Evolutionary conservation across 2,113 vertebrate species (phyloP).

Genomic region (Mugil cephalus): DNA sequence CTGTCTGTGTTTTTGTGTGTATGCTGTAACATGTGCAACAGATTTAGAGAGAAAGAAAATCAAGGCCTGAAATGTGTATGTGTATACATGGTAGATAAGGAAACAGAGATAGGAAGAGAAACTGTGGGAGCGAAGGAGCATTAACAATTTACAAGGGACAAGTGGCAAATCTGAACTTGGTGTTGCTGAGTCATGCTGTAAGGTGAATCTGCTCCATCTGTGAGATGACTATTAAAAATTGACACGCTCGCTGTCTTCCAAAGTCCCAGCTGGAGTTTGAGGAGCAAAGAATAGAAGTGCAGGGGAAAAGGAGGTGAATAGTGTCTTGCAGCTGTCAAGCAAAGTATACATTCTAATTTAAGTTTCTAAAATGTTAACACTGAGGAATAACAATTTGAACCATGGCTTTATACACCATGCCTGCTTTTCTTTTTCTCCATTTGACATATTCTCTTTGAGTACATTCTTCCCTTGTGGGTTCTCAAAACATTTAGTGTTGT

Average conservation of each 20-base stretch:
- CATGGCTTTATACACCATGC: slow-evolving; percentile 1
- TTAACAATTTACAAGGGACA: slow-evolving; percentile 49
- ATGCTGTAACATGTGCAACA: neutral
- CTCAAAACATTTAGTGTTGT: slow-evolving; percentile 23
- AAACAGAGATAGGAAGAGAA: slow-evolving; percentile 6
- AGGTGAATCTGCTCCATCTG: slow-evolving; percentile 53
- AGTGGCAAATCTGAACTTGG: slow-evolving; percentile 53
- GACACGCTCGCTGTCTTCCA: slow-evolving; percentile 40
- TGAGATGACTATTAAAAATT: slow-evolving; percentile 64
- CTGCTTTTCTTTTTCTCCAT: slow-evolving; percentile 4
- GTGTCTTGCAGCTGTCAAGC: slow-evolving; percentile 16
- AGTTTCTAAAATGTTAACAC: slow-evolving; percentile 21
- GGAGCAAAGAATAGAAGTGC: slow-evolving; percentile 21
- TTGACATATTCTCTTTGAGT: slow-evolving; percentile 26
- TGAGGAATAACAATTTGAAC: slow-evolving; percentile 13
- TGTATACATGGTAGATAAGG: slow-evolving; percentile 17
- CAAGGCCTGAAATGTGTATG: neutral
- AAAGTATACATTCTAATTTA: slow-evolving; percentile 23
- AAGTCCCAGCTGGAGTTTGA: slow-evolving; percentile 39
- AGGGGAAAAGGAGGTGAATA: neutral
- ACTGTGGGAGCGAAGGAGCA: slow-evolving; percentile 20
- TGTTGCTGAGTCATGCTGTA: slow-evolving; percentile 56
- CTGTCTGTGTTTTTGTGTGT: neutral
- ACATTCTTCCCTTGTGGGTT: slow-evolving; percentile 7
- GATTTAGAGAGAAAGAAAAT: neutral